Evolutionary conservation across 1,140 invertebrate species (phyloP).

Genomic region (Magallana angulata): DNA sequence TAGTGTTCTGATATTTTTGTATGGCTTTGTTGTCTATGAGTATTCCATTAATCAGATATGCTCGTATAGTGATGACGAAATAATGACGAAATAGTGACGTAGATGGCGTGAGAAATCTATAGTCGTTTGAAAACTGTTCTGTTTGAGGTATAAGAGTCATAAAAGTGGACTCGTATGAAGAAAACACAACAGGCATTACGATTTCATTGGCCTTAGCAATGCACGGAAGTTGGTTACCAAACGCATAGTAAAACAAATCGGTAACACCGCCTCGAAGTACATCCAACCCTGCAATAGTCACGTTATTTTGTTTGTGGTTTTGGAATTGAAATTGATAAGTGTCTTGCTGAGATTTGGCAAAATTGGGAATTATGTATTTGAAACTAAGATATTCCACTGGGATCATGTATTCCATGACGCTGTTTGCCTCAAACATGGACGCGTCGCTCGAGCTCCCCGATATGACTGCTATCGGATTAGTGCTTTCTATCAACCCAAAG

Average conservation of each 20-base stretch:
- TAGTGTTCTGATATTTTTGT: conserved; percentile 17
- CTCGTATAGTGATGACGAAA: conserved; percentile 1
- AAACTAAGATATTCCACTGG: not conserved
- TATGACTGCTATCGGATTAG: not conserved
- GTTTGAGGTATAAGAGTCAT: conserved; percentile 15
- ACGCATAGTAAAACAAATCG: not conserved
- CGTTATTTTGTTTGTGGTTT: not conserved
- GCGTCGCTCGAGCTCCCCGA: not conserved
- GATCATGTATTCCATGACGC: conserved; percentile 7
- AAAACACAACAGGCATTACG: conserved; percentile 15
- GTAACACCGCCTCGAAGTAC: not conserved
- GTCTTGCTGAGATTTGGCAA: not conserved
- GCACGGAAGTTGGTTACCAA: not conserved
- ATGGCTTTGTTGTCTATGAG: conserved; percentile 13
- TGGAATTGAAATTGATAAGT: conserved; percentile 32
- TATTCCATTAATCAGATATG: conserved; percentile 3
- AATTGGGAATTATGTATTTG: conserved; percentile 18
- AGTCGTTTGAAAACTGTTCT: conserved; percentile 14
- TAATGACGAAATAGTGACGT: not conserved
- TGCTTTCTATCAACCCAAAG: not conserved
- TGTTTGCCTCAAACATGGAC: conserved; percentile 7
- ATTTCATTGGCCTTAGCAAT: conserved; percentile 24
- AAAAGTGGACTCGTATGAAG: conserved; percentile 8
- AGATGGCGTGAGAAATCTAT: conserved; percentile 20
- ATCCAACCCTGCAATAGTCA: conserved; percentile 1